Conservation (phyloP, 1,140 invertebrate genomes). For the Aporrectodea caliginosa region DNA sequence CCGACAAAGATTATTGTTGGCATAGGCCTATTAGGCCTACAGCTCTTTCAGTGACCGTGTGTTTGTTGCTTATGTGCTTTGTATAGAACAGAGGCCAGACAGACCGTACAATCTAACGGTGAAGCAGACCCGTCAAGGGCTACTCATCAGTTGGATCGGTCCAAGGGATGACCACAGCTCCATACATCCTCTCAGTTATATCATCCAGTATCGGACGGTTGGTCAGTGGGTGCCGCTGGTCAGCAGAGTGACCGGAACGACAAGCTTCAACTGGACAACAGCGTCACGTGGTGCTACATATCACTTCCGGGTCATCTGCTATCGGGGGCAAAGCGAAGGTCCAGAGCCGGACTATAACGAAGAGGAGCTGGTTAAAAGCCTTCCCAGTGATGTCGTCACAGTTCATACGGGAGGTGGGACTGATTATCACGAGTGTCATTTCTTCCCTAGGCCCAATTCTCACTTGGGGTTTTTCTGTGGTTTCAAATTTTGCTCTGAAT, state of each 20-base stretch:
- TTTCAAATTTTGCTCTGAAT: no score
- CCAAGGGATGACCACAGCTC: constrained; percentile 66
- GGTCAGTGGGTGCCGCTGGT: constrained; percentile 77
- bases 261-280: constrained; percentile 43
- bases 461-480: no score
- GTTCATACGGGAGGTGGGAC: constrained; percentile 14
- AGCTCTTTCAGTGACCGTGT: no score
- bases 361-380: constrained; percentile 2
- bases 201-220: constrained; percentile 75
- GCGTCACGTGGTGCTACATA: constrained; percentile 28
- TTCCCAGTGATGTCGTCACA: constrained; percentile 18
- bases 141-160: constrained; percentile 79
- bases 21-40: no score
- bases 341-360: neutral
- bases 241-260: constrained; percentile 79
- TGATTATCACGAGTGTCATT: neutral
- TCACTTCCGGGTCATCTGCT: constrained; percentile 23
- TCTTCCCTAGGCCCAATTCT: no score
- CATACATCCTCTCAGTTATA: constrained; percentile 84
- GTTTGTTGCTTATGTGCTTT: constrained; percentile 1
- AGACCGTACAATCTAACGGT: constrained; percentile 80
- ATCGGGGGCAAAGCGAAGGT: neutral
- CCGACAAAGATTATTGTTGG: no score
- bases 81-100: constrained; percentile 77
- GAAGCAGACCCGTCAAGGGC: constrained; percentile 77